Evolutionary conservation across 2,888 invertebrate genomes (phyloP), one percentile per base, ranked within the genome.

Genomic region (Adineta ricciae): DNA sequence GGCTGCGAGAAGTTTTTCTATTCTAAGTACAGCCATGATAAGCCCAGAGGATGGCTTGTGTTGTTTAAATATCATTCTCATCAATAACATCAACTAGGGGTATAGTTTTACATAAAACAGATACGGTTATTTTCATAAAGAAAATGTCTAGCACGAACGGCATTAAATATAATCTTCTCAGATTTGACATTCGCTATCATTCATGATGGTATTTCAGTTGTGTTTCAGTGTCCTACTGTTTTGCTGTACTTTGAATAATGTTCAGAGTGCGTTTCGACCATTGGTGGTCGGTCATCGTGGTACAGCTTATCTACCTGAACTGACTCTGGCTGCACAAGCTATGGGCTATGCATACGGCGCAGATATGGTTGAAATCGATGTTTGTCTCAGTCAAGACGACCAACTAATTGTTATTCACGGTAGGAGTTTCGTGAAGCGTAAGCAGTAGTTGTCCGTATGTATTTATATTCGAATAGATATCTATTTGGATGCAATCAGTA

Each of bases 391-490:
- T 41, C 38, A n/a, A 78, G 78, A 78, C 41, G n/a, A 78, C 41
- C 78, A 78, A 41, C n/a, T 78, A 41, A 78, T 78, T 38, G 41
- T 78, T 2, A 78, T 78, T 38, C 78, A 78, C n/a, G 78, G 78
- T 78, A 41, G 24, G 14, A 78, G 19, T n/a, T n/a, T 4, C 14
- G 0, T 78, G n/a, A 3, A 41, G 19, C n/a, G 41, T 5, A n/a
- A n/a, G n/a, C 41, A 24, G n/a, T 21, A 0, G 3, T 24, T 78
- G 1, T 38, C 41, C 41, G 5, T 78, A 1, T 41, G 11, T 21
- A 1, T 24, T 19, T 41, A 11, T 24, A 0, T 8, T 11, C 41
- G n/a, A n/a, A 16, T 78, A 78, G 78, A 78, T 41, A 38, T 78
- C n/a, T 78, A 21, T 78, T 78, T 78, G n/a, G 41, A 78, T 41